Percentiles rank a stretch among this genome's conserved stretches.
Evolutionary conservation across 2,113 vertebrate species (phyloP).

Genomic region (Sitta europaea): DNA sequence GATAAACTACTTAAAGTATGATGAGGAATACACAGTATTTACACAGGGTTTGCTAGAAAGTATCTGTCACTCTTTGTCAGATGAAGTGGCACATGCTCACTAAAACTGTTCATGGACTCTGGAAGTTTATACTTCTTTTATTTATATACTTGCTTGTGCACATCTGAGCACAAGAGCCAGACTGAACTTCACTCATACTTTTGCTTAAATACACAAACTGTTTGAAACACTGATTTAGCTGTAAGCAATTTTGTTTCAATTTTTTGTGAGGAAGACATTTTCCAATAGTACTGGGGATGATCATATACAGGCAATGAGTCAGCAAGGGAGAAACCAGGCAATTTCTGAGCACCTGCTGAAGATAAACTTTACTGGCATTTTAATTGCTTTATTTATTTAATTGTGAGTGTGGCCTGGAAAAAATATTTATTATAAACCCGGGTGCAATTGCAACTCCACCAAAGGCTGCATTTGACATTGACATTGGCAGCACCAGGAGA

Average conservation of each 20-base stretch:
- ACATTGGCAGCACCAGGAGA: background rate
- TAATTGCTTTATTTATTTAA: conserved; percentile 7
- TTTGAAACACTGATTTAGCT: background rate
- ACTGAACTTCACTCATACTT: background rate
- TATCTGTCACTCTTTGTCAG: background rate
- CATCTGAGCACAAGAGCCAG: background rate
- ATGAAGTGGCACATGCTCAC: background rate
- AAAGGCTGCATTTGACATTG: background rate
- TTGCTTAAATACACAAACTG: background rate
- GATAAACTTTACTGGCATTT: background rate
- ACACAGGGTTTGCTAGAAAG: background rate
- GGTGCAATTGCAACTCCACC: background rate
- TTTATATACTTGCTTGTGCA: background rate
- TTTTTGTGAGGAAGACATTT: background rate
- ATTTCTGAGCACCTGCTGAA: background rate
- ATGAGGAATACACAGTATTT: background rate
- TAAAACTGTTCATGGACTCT: background rate
- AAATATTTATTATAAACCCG: background rate
- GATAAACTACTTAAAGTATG: background rate
- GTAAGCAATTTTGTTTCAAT: background rate
- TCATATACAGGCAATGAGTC: background rate
- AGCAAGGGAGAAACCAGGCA: background rate
- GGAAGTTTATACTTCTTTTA: background rate
- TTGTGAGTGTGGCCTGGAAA: background rate
- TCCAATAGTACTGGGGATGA: rapidly evolving